Percentiles rank a stretch among this genome's conserved stretches.
Evolutionary conservation across 2,888 invertebrate species (phyloP).

Genomic region (Linnaemya vulpina): DNA sequence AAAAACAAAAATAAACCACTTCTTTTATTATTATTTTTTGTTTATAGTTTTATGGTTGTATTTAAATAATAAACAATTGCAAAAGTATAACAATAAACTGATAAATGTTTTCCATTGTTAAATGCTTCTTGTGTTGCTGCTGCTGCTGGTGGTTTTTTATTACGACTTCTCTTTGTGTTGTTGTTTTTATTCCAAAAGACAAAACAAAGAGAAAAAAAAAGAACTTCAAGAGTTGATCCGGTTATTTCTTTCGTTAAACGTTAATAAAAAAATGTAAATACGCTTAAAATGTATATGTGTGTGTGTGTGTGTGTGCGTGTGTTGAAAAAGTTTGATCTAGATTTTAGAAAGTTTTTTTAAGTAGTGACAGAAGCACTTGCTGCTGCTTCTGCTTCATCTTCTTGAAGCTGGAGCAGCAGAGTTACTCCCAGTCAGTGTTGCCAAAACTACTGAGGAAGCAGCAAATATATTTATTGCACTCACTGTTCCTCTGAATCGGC

Average conservation of each 20-base stretch:
- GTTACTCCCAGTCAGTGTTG: not conserved
- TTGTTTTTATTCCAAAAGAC: not conserved
- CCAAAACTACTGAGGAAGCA: not conserved
- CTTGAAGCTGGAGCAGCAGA: not conserved
- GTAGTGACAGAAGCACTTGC: not conserved
- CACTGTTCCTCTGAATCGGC: not conserved
- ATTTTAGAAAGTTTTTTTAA: constrained; percentile 21
- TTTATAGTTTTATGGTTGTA: constrained; percentile 36
- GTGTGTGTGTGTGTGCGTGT: not conserved
- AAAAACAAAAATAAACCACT: constrained; percentile 37
- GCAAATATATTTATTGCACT: not conserved
- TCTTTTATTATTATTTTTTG: constrained; percentile 13
- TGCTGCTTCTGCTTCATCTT: not conserved
- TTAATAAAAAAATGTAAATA: constrained; percentile 5
- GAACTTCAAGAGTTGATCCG: constrained; percentile 33
- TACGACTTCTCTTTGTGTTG: not conserved
- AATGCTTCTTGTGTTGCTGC: constrained; percentile 2
- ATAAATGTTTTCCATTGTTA: constrained; percentile 48
- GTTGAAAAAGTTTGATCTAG: not conserved
- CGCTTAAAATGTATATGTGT: not conserved
- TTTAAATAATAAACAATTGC: constrained; percentile 50
- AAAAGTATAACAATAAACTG: constrained; percentile 12
- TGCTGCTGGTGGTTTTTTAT: not conserved
- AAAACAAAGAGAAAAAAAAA: too few relatives aligned
- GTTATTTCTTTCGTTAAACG: constrained; percentile 25